Base-by-base conservation (phyloP, 2,797 vertebrate species). In the Bradypodion pumilum region DNA sequence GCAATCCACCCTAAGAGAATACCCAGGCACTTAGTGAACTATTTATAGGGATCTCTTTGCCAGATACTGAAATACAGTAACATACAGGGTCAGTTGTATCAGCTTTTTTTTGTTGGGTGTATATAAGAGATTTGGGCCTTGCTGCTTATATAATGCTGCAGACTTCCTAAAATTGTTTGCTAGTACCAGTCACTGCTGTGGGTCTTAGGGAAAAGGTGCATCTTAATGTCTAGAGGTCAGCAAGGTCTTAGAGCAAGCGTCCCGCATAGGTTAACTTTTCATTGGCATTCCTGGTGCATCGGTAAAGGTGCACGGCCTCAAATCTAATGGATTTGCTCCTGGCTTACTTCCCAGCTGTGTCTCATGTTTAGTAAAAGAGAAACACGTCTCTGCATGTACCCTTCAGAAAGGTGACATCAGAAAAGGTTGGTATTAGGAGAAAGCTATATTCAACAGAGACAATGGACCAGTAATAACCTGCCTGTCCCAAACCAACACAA, bases 1-100 rank as follows among this genome's bases (percentile, higher is more conserved):
- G 52, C 59, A 42, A 91, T 68, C 46, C 46, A 81, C 86, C 66
- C 82, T 62, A 27, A 73, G 87, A 35, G 86, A 66, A 73, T 77
- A n/a, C 44, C 66, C 82, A 77, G 85, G 65, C 74, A 42, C 72
- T 87, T 82, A 74, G 69, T n/a, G 78, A 27, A 35, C 78, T 83
- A 1, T 49, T 66, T 88, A 83, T 60, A 81, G 79, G 73, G 62
- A 63, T 80, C 49, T 84, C 62, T 80, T 1, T 84, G 0, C 29
- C 79, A 32, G 4, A 19, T 60, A 83, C 15, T 89, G 52, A 27
- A 60, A 27, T 0, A 0, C 19, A 79, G 66, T 59, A 62, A 10
- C 52, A 76, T 77, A 52, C 85, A 81, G n/a, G 78, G 74, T 82
- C 0, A 0, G 25, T 60, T 59, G 80, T 59, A 73, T 46, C 59